Base-by-base conservation (phyloP, 2,888 invertebrate genomes). In the Tipula lateralis region DNA sequence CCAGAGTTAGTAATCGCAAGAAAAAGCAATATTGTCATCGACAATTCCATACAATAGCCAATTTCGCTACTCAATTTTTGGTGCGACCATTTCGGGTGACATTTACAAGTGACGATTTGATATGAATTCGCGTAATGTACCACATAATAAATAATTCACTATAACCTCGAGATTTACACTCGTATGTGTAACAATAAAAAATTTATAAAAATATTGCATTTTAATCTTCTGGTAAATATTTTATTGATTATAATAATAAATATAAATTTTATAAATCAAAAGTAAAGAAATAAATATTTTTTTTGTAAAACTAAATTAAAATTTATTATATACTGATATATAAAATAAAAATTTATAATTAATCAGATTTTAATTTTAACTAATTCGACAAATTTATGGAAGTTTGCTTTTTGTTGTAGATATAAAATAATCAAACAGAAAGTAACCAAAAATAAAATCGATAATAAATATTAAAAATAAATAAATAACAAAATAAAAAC, bases 301-400 rank as follows among this genome's bases (percentile, higher is more conserved):
- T 66, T 66, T 24, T 24, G 24, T 66, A 66, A 66, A 66, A 66
- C 66, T 66, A 66, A 66, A 66, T 66, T 66, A 66, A 66, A 66
- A 66, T 66, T 66, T 66, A 66, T 66, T 66, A 66, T 39, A 39
- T 19, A 66, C 2, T 66, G 66, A 66, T 24, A 9, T 6, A 66
- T 16, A 44, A 44, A 50, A 50, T 16, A 16, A 50, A 24, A 66
- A 66, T 66, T 50, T 66, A 66, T 66, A 66, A 66, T 66, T 66
- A 66, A 66, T 66, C 66, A 66, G 66, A 66, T 66, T 66, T 66
- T 66, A 66, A 66, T 66, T 66, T 66, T 66, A 24, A 66, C 66
- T 66, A 66, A 66, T 66, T 66, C 66, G 66, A 66, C 66, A 66
- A 66, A 66, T 66, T 66, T 66, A 66, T 66, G 66, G 66, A 66